Conservation (phyloP, 2,888 invertebrate species). For the Nesidiocoris tenuis region DNA sequence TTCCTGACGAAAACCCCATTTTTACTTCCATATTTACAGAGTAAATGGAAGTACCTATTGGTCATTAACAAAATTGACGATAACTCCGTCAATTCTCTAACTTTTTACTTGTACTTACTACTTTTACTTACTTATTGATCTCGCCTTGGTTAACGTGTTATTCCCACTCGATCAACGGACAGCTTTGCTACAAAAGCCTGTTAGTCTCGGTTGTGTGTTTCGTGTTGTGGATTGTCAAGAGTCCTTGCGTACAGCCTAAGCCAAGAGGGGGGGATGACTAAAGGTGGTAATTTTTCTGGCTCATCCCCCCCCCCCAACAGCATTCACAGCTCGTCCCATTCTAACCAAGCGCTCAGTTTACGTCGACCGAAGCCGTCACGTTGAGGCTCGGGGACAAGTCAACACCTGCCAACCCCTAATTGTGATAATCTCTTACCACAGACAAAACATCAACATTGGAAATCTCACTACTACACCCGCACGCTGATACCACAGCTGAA, state of each 20-base stretch:
- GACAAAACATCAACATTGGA: background rate
- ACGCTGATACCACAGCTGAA: no score
- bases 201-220: background rate
- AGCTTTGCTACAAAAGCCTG: no score
- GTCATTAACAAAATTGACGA: no score
- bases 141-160: no score
- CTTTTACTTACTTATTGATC: no score
- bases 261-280: constrained; percentile 7
- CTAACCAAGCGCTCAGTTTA: background rate
- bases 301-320: background rate
- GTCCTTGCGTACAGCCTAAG: background rate
- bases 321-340: background rate
- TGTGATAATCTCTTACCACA: background rate
- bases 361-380: background rate
- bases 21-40: no score
- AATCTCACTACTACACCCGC: no score
- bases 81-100: no score
- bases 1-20: no score
- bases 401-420: constrained; percentile 20
- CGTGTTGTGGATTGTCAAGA: background rate
- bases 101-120: no score
- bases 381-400: constrained; percentile 12
- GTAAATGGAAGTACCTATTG: no score
- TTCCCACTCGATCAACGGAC: no score
- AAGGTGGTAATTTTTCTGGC: constrained; percentile 28